Conservation (phyloP, 1,140 invertebrate genomes). For the Euglossa dilemma region DNA sequence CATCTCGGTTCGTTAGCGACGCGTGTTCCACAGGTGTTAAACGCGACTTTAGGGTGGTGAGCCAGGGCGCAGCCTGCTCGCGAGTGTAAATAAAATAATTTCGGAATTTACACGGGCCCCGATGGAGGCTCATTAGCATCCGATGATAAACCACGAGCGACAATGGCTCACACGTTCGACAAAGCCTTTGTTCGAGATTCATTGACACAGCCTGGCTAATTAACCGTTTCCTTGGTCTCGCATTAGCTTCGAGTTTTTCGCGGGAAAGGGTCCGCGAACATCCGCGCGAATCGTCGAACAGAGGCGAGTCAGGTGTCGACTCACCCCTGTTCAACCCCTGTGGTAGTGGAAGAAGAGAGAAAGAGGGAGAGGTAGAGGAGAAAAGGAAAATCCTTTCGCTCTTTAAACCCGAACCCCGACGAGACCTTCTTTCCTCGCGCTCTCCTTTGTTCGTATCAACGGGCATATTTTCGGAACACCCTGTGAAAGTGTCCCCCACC, state of each 20-base stretch:
- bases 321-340: background rate
- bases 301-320: background rate
- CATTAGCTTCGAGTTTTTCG: too few relatives aligned
- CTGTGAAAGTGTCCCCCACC: constrained; percentile 41
- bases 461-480: constrained; percentile 31
- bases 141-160: too few relatives aligned
- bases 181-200: background rate
- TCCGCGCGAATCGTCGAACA: background rate
- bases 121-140: too few relatives aligned
- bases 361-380: background rate
- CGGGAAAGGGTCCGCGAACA: background rate
- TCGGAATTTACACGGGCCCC: too few relatives aligned
- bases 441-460: background rate
- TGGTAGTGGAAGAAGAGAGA: background rate
- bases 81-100: too few relatives aligned
- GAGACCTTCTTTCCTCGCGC: background rate
- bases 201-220: background rate
- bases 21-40: too few relatives aligned
- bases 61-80: too few relatives aligned
- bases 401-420: background rate
- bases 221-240: background rate
- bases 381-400: background rate
- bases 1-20: too few relatives aligned
- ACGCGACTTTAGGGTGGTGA: too few relatives aligned
- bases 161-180: background rate